These are phyloP conservation scores for Eulithis prunata DNA, from an alignment of 2,888 invertebrate genomes.

Conservation along the genomic window DNA sequence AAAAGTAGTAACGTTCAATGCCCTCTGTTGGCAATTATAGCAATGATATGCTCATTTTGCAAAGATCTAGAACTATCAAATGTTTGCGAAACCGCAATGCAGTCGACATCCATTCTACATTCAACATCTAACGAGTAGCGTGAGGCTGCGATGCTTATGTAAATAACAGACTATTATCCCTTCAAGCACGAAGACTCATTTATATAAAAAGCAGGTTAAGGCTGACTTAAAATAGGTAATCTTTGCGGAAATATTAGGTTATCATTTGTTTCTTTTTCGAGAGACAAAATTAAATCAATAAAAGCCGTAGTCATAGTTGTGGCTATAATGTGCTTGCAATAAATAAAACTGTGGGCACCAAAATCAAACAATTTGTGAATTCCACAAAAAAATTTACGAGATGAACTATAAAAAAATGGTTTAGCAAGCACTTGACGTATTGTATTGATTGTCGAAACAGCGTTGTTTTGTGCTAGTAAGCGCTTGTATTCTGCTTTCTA, in stretches of 20 bases:
- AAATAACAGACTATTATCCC: constrained; percentile 69
- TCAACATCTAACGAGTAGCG: constrained; percentile 63
- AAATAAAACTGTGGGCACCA: no score
- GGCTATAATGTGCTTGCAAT: no score
- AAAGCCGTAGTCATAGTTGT: no score
- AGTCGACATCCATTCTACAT: constrained; percentile 48
- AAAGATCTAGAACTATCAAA: constrained; percentile 48
- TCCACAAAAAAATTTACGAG: no score
- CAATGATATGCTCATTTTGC: background rate
- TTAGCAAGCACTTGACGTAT: no score
- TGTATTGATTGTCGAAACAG: background rate
- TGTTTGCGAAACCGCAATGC: constrained; percentile 56
- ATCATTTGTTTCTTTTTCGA: no score
- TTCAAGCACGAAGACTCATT: constrained; percentile 30
- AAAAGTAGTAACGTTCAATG: no score
- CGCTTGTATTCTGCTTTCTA: constrained; percentile 3
- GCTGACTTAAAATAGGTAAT: background rate
- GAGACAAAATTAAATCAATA: no score
- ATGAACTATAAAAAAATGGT: no score
- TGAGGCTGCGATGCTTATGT: constrained; percentile 69
- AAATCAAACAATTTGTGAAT: no score
- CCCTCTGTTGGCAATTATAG: background rate
- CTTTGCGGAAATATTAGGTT: no score
- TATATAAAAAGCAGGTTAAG: constrained; percentile 8
- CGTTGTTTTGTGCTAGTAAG: background rate